Evolutionary conservation across 2,113 vertebrate species (phyloP).

Genomic region (Erythrolamprus reginae): DNA sequence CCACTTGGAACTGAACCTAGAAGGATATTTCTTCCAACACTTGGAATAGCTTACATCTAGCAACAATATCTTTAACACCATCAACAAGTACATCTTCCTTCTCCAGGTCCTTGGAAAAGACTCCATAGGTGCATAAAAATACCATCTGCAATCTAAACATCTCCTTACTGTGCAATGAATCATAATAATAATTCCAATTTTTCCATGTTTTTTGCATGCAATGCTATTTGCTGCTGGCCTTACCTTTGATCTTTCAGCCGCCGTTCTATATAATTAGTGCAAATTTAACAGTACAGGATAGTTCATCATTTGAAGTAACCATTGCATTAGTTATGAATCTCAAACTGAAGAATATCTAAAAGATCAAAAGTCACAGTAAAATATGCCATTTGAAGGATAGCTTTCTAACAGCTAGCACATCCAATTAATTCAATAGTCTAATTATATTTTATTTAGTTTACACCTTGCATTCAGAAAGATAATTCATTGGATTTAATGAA

Average conservation of each 20-base stretch:
- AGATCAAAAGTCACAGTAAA: not conserved
- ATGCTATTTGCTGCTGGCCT: constrained; percentile 18
- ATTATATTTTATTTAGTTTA: constrained; percentile 6
- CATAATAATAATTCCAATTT: not conserved
- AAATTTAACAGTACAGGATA: constrained; percentile 25
- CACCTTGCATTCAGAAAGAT: not conserved
- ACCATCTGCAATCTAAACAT: not conserved
- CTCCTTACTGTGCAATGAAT: not conserved
- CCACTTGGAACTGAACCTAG: no score
- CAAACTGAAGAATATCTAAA: constrained; percentile 6
- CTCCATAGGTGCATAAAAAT: not conserved
- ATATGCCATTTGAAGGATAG: constrained; percentile 16
- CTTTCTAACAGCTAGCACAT: not conserved
- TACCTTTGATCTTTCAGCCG: not conserved
- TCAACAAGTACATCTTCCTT: not conserved
- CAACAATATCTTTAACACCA: not conserved
- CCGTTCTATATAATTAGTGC: constrained; percentile 10
- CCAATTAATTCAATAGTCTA: not conserved
- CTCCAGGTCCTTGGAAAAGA: not conserved
- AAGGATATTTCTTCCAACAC: no score
- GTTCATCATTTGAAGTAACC: not conserved
- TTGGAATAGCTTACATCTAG: no score
- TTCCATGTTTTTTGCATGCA: constrained; percentile 4
- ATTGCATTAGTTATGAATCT: constrained; percentile 15
- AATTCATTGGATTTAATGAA: not conserved